A percentile compares a stretch with the other conserved stretches of the same genome.
Conservation (phyloP, 2,888 invertebrate species). For the Stenchaetothrips biformis region DNA sequence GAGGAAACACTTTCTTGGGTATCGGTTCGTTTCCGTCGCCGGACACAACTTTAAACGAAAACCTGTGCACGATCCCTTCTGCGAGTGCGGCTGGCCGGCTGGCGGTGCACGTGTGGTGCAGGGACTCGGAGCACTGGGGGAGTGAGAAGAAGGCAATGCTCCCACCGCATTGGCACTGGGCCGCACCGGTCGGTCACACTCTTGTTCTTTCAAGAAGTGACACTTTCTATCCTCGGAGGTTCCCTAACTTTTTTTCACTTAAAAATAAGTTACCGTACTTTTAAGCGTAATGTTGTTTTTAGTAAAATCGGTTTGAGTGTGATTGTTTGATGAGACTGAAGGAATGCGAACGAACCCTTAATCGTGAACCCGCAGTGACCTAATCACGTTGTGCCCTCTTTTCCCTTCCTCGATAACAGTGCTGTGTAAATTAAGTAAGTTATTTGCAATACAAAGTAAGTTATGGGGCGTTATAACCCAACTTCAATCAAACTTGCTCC, state of each 20-base stretch:
- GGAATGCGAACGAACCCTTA: conserved; percentile 26
- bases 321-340: conserved; percentile 26
- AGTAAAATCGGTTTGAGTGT: conserved; percentile 25
- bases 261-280: conserved; percentile 30
- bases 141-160: no score
- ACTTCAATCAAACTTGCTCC: neutral
- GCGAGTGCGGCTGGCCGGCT: no score
- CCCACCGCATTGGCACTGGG: no score
- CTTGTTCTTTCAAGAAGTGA: neutral
- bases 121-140: no score
- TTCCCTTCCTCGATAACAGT: no score
- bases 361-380: no score
- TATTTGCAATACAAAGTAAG: no score
- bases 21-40: neutral
- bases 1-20: neutral
- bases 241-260: conserved; percentile 28
- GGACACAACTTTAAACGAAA: neutral
- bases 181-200: no score
- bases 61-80: neutral
- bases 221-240: neutral
- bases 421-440: no score
- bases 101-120: no score
- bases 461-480: no score
- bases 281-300: conserved; percentile 27
- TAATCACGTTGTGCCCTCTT: no score